Conservation (phyloP, 2,888 invertebrate species). For the Drosophila prolongata region DNA sequence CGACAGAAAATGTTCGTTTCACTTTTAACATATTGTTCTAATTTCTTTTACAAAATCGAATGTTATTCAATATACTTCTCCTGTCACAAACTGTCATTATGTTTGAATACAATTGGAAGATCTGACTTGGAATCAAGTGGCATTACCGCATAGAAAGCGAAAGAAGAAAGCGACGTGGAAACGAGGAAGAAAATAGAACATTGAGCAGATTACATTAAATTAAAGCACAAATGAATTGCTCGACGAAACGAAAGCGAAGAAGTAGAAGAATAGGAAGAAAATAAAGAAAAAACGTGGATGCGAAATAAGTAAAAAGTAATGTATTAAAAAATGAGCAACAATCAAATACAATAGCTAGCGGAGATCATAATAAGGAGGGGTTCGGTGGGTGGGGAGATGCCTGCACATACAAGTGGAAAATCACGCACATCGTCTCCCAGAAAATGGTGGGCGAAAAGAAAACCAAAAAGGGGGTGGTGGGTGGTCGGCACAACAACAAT, state of each 20-base stretch:
- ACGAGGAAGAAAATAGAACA: slow-evolving; percentile 43
- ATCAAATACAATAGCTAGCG: slow-evolving; percentile 57
- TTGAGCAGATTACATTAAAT: slow-evolving; percentile 61
- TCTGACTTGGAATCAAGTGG: neutral
- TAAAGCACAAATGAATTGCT: slow-evolving; percentile 55
- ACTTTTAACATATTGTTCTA: neutral
- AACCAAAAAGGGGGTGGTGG: neutral
- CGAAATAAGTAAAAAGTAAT: slow-evolving; percentile 52
- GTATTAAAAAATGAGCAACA: slow-evolving; percentile 60
- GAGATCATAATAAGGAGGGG: slow-evolving; percentile 3
- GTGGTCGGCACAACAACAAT: slow-evolving; percentile 20
- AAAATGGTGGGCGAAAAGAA: slow-evolving; percentile 22
- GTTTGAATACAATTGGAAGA: neutral
- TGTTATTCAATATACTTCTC: neutral
- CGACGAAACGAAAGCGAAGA: slow-evolving; percentile 28
- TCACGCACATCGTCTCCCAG: slow-evolving; percentile 52
- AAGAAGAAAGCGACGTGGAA: neutral
- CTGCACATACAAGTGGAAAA: slow-evolving; percentile 57
- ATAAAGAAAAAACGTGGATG: slow-evolving; percentile 21
- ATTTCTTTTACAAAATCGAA: neutral
- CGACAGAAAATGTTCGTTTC: too few species aligned
- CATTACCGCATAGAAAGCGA: slow-evolving; percentile 11
- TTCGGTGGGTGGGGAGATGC: slow-evolving; percentile 1
- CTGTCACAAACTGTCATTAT: neutral
- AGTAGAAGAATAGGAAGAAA: slow-evolving; percentile 4